These are phyloP conservation scores for Monopterus albus DNA, from an alignment of 2,113 vertebrate genomes.

Conservation along the genomic window DNA sequence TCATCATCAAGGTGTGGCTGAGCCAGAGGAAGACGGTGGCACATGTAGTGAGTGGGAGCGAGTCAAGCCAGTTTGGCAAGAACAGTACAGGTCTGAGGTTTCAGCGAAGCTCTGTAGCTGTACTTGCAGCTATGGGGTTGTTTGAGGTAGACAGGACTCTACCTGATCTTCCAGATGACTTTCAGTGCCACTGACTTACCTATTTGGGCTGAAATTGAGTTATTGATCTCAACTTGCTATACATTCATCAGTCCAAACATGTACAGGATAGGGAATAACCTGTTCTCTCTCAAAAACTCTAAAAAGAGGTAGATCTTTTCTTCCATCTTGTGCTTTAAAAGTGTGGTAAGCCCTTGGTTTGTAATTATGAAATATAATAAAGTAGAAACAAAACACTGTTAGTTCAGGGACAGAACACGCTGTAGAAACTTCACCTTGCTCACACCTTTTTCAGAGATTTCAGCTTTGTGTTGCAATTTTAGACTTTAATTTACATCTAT, in stretches of 20 bases:
- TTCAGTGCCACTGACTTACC: slow-evolving; percentile 13
- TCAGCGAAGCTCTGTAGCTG: slow-evolving; percentile 62
- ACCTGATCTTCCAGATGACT: slow-evolving; percentile 72
- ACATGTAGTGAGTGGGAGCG: slow-evolving; percentile 1
- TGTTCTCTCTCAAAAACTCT: slow-evolving; percentile 69
- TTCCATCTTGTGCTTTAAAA: background rate
- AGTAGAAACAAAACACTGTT: background rate
- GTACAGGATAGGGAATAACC: slow-evolving; percentile 76
- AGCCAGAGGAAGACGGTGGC: slow-evolving; percentile 52
- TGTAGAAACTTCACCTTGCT: background rate
- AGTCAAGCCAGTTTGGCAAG: background rate
- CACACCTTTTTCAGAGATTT: no score
- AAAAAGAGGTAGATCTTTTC: slow-evolving; percentile 29
- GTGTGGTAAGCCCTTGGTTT: background rate
- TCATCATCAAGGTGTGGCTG: slow-evolving; percentile 72
- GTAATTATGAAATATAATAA: background rate
- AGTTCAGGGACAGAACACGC: background rate
- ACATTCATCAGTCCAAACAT: slow-evolving; percentile 79
- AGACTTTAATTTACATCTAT: background rate
- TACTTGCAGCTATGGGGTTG: slow-evolving; percentile 78
- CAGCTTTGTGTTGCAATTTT: background rate
- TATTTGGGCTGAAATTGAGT: slow-evolving; percentile 73
- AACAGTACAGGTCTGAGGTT: slow-evolving; percentile 25
- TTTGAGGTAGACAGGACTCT: slow-evolving; percentile 81
- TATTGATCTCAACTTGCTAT: slow-evolving; percentile 76